Evolutionary conservation across 2,113 vertebrate genomes (phyloP).

Genomic region (Arenaria interpres): DNA sequence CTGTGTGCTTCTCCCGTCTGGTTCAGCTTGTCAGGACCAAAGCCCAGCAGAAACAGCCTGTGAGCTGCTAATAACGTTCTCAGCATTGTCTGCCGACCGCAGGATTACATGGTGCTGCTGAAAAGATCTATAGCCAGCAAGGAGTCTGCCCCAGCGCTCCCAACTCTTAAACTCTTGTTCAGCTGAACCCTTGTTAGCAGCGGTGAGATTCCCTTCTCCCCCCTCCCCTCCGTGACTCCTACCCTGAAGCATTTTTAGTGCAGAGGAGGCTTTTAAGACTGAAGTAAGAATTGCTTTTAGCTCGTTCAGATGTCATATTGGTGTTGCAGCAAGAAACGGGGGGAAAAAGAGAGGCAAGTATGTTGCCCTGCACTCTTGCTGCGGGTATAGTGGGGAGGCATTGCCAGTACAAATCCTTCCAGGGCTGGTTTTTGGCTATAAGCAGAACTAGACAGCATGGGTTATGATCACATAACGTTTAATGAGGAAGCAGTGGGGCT

Average conservation of each 20-base stretch:
- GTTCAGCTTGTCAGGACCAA: background rate
- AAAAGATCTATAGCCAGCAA: background rate
- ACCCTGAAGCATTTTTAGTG: background rate
- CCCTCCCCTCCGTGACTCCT: background rate
- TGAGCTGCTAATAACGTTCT: background rate
- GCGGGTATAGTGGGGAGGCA: background rate
- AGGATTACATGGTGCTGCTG: background rate
- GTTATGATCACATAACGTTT: background rate
- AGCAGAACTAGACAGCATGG: accelerated
- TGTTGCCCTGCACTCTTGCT: background rate
- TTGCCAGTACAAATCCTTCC: background rate
- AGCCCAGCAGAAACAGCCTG: background rate
- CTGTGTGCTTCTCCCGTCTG: background rate
- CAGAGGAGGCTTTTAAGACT: background rate
- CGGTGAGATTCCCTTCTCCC: background rate
- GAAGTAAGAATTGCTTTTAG: background rate
- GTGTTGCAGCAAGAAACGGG: background rate
- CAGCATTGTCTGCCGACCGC: background rate
- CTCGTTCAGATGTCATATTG: background rate
- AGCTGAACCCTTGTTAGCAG: background rate
- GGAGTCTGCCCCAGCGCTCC: background rate
- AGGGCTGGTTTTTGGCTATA: background rate
- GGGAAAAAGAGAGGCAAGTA: background rate
- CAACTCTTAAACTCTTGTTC: background rate
- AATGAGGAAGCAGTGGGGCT: too few relatives aligned